Evolutionary conservation across 92 coral and sea anemone genomes (phyloP), one percentile per base, ranked within the genome.

Genomic region (Micromussa lordhowensis): DNA sequence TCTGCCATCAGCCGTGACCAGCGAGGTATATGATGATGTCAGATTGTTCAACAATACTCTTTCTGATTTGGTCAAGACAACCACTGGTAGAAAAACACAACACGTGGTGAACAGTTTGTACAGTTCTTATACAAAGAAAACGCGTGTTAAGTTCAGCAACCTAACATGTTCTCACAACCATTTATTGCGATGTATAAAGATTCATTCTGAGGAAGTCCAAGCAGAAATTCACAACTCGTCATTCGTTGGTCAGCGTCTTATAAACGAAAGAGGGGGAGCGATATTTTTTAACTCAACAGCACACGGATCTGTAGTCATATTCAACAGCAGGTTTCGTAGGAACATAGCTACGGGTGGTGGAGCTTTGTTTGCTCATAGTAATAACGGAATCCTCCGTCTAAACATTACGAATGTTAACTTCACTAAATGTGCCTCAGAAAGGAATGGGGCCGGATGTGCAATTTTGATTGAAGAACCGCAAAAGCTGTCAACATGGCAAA

Each of bases 341-440:
- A 80, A 44, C 58, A 51, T 19, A 38, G 86, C 90, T 63, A 32
- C 0, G 13, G 79, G 24, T 16, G 90, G 90, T 40, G 90, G 90
- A 21, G 76, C 85, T 29, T 11, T 79, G 31, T 87, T 48, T 61
- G 86, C 35, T 13, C 21, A 40, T n/a, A 38, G 57, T 21, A 24
- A 58, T 21, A 18, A 13, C 19, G 81, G 88, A 84, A 55, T 19
- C 4, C 12, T 84, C 18, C 2, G 22, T 12, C 35, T 84, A 53
- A 34, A 69, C 13, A 54, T 79, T 31, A 77, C 71, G 18, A 13
- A 44, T 28, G 64, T 69, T n/a, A 70, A 70, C 16, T 87, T 71
- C 24, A 87, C 68, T 30, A 12, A 49, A 49, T 72, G 85, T 55
- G 55, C n/a, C n/a, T 86, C 90, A 24, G 1, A n/a, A n/a, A 12